Conservation (phyloP, 2,797 vertebrate species). For the Clangula hyemalis region DNA sequence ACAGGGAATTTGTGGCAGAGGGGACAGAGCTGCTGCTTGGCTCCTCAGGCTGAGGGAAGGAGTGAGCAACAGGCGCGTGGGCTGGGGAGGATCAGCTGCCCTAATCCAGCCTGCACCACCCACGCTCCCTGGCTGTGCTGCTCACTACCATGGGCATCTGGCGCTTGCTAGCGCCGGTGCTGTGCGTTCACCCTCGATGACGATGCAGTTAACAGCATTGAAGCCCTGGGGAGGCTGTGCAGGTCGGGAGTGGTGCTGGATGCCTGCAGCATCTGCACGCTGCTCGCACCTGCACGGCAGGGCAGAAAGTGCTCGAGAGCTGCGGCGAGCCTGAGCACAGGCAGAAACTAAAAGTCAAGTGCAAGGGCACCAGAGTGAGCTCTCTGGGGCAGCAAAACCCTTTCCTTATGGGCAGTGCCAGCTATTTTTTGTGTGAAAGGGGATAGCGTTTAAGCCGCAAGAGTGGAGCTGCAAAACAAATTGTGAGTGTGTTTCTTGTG, state of each 20-base stretch:
- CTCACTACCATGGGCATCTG: background rate
- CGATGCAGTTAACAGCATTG: too few relatives aligned
- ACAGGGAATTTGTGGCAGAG: background rate
- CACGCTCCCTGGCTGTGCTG: background rate
- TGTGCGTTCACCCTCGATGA: background rate
- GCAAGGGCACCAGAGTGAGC: accelerated
- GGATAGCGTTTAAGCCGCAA: background rate
- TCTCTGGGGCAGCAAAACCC: background rate
- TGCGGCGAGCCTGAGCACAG: accelerated
- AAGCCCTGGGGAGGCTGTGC: too few relatives aligned
- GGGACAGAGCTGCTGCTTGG: background rate
- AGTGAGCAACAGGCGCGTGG: background rate
- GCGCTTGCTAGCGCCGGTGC: background rate
- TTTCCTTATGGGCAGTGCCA: background rate
- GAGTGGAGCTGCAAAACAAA: background rate
- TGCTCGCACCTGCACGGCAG: background rate
- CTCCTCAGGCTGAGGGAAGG: background rate
- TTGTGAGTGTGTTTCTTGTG: background rate
- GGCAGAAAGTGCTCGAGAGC: background rate
- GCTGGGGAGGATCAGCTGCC: accelerated
- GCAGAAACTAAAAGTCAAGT: background rate
- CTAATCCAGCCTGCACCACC: background rate
- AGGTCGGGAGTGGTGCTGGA: too few relatives aligned
- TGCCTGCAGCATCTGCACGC: background rate
- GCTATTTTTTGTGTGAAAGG: background rate